Base-by-base conservation (phyloP, 1,140 invertebrate genomes). In the Bombus difficillimus region DNA sequence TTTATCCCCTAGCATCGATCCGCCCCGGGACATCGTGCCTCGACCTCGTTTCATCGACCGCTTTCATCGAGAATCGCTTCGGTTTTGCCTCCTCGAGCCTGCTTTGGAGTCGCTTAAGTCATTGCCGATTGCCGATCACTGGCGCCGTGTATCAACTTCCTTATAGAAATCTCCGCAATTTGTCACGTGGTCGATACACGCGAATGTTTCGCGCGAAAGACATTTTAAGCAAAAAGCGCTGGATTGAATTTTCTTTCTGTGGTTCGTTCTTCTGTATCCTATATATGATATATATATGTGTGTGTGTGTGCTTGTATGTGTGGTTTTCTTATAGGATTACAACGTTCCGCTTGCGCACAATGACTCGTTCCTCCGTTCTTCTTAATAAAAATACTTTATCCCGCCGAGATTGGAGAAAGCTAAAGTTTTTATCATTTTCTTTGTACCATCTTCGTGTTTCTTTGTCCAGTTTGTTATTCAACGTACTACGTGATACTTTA, bases 301-400 rank as follows among this genome's bases (percentile, higher is more conserved):
- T 10, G 0, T 59, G 1, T 9, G 0, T 28, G 1, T n/a, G n/a
- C n/a, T n/a, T n/a, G n/a, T 34, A 34, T 59, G 9, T 10, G 41
- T 43, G 43, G 1, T 47, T 53, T 53, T 53, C 47, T 53, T 22
- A 8, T 22, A 6, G 47, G 18, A 53, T 22, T 53, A 53, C 47
- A 6, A 22, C 18, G 47, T 53, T 22, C 47, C 47, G 47, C 47
- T 53, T 53, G 1, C 18, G 8, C 18, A 2, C 18, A 8, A 22
- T 18, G 1, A 53, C 8, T 53, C 47, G 18, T 53, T 53, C 47
- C 2, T 53, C 6, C 0, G 18, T 22, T 53, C 18, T 22, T 2
- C 18, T 53, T 8, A 22, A 53, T 53, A 53, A 53, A 53, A 22
- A 8, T 53, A 53, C 47, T 53, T 2, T 53, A 53, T 22, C 18